Percentiles rank a stretch among this genome's conserved stretches.
Conservation (phyloP, 2,113 vertebrate species). For the Mola mola region DNA sequence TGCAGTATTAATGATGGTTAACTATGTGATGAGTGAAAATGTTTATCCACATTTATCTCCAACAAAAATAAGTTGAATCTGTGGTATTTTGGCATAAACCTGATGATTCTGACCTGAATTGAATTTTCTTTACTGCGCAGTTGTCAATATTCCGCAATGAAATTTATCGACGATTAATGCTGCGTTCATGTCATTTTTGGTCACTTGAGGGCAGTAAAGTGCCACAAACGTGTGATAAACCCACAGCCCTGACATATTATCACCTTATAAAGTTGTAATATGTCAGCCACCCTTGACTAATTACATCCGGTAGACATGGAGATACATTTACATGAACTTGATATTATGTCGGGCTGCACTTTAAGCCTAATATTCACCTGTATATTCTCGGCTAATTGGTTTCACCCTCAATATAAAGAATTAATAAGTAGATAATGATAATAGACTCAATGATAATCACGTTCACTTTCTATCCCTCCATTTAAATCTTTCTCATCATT, state of each 20-base stretch:
- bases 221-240: too few species aligned
- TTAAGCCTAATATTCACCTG: background rate
- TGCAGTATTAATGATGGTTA: background rate
- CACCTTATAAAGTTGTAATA: constrained; percentile 27
- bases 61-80: too few species aligned
- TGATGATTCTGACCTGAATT: too few species aligned
- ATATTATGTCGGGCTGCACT: background rate
- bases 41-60: too few species aligned
- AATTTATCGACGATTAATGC: too few species aligned
- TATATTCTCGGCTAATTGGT: background rate
- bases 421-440: background rate
- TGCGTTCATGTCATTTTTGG: too few species aligned
- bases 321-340: constrained; percentile 9
- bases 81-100: too few species aligned
- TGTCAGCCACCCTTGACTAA: constrained; percentile 6
- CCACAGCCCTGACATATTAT: constrained; percentile 23
- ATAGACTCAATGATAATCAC: background rate
- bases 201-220: constrained; percentile 8
- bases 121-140: too few species aligned
- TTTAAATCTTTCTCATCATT: too few species aligned
- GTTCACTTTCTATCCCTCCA: too few species aligned
- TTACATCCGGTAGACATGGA: constrained; percentile 12
- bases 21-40: too few species aligned
- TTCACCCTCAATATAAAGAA: background rate
- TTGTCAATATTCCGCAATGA: too few species aligned